Evolutionary conservation across 37 sponge, comb jelly and placozoan species (phyloP), one percentile per base, ranked within the genome.

Genomic region (Cliona cf. orientalis): DNA sequence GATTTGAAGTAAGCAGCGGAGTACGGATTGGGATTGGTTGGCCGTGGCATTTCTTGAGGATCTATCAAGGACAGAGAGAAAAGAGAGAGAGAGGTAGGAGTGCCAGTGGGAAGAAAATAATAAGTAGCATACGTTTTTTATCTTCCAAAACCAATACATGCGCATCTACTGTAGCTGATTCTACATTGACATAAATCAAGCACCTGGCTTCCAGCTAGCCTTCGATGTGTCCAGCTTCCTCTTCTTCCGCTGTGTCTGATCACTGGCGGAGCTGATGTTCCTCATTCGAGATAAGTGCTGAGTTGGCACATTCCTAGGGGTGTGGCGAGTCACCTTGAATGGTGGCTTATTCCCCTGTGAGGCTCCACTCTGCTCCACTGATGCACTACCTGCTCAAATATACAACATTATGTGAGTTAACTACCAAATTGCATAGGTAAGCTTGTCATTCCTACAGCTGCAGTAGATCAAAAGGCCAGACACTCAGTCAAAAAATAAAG

Each of bases 261-360:
- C 69, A 23, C 40, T 42, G n/a, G 31, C 53, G 2, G 70, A 40
- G 25, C 56, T 75, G 28, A 77, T 41, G 14, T 60, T 40, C 57
- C 73, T 28, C 26, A 5, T 11, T 21, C 17, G 25, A n/a, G 6
- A 28, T 26, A 28, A 28, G 63, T 22, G 63, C 26, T 21, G 12
- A 21, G 6, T 72, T 36, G 35, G 46, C 36, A 31, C 35, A 31
- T 28, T 67, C 55, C 87, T 53, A 19, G 91, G 88, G 23, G 88
- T 87, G 71, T 92, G 92, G 14, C 92, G 76, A 19, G 87, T 87
- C 58, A 92, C 92, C 40, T 63, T 42, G 44, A 87, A 87, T 32
- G 41, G 75, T 5, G 82, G 58, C 17, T 42, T 56, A 23, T 78
- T 42, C 28, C 33, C 69, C 5, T 41, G 66, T 21, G 23, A 60